These are phyloP conservation scores for Lamellibrachia satsuma DNA, from an alignment of 2,888 invertebrate species.

Conservation along the genomic window DNA sequence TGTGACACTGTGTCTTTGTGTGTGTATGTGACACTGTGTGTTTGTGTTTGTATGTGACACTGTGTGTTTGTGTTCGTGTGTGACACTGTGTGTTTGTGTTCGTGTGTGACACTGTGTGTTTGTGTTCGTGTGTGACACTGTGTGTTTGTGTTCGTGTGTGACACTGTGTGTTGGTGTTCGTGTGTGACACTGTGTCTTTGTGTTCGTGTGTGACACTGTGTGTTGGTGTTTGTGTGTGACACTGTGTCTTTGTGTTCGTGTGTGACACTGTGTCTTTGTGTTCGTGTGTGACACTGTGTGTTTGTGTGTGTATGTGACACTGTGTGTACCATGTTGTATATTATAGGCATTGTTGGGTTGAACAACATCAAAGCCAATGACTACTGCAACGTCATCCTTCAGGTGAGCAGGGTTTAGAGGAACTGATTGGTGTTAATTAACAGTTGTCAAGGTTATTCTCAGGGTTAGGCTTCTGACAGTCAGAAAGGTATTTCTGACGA, in stretches of 20 bases:
- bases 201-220: not conserved
- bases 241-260: not conserved
- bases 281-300: not conserved
- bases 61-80: not conserved
- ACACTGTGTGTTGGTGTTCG: not conserved
- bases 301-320: not conserved
- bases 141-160: not conserved
- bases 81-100: not conserved
- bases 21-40: not conserved
- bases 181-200: not conserved
- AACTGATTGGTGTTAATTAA: not conserved
- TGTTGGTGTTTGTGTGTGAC: not conserved
- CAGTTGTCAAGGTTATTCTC: not conserved
- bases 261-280: not conserved
- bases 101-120: not conserved
- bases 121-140: not conserved
- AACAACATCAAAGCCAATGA: conserved; percentile 99
- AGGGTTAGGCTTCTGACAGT: too few relatives aligned
- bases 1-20: not conserved
- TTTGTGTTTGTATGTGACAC: not conserved
- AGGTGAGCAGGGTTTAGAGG: conserved; percentile 70
- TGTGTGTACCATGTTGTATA: not conserved
- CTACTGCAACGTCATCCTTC: conserved; percentile 97
- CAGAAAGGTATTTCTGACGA: too few relatives aligned
- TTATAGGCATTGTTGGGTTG: conserved; percentile 83